phyloP scores from a whole-genome alignment of 2,797 vertebrate species.

The Limnodromus scolopaceus region DNA sequence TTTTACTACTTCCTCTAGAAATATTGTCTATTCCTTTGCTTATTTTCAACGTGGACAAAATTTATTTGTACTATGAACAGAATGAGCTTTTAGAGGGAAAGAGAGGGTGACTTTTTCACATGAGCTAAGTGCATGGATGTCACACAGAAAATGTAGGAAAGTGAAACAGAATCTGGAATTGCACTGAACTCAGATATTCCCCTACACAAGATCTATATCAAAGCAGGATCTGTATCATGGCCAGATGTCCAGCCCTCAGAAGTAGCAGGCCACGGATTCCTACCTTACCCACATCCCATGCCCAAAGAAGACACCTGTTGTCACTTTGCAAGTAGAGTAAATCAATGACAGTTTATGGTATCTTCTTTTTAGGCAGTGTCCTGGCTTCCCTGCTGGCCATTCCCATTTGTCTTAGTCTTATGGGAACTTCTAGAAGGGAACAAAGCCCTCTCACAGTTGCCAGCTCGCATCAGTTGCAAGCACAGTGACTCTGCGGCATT shows the following conservation, averaged over 20 bases:
- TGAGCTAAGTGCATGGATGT: background rate
- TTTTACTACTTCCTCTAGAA: background rate
- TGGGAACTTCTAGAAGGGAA: background rate
- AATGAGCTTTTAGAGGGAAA: background rate
- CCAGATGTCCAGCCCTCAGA: background rate
- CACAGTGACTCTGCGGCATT: rapidly evolving
- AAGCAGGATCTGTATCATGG: background rate
- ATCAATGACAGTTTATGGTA: background rate
- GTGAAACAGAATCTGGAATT: background rate
- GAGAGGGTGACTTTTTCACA: background rate
- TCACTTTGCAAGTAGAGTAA: background rate
- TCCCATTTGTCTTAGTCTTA: background rate
- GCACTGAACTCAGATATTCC: background rate
- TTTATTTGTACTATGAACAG: background rate
- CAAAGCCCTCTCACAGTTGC: background rate
- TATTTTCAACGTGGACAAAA: background rate
- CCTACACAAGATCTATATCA: background rate
- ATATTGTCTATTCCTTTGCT: background rate
- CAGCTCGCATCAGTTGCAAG: background rate
- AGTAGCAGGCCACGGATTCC: background rate
- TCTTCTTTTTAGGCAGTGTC: background rate
- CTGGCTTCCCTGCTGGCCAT: background rate
- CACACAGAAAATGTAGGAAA: background rate
- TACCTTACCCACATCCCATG: rapidly evolving
- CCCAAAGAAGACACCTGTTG: background rate